phyloP scores from a whole-genome alignment of 2,888 invertebrate genomes.

The Pedicia rivosa region DNA sequence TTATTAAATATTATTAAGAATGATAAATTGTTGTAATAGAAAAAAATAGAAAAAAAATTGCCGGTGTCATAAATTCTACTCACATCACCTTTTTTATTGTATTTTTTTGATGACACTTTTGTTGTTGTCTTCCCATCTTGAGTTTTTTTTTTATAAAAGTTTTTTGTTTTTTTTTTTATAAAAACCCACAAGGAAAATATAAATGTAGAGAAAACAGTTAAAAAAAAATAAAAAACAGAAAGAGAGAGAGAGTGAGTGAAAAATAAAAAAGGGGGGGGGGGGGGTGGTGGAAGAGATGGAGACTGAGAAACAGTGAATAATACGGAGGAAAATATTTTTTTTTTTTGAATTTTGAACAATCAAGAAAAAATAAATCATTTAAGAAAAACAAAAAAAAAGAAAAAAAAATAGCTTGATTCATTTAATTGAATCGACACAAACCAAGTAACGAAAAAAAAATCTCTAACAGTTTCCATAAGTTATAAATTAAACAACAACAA shows the following conservation, averaged over 20 bases:
- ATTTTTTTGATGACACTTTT: conserved; percentile 4
- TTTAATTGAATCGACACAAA: conserved; percentile 35
- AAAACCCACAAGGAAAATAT: too few species aligned
- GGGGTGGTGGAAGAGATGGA: too few species aligned
- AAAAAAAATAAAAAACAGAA: too few species aligned
- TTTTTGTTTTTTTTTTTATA: too few species aligned
- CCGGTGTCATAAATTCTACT: conserved; percentile 5
- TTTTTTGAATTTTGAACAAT: background rate
- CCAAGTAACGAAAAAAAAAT: conserved; percentile 27
- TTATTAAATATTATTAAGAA: too few species aligned
- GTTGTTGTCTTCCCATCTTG: background rate
- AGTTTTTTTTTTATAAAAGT: too few species aligned
- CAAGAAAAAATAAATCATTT: background rate
- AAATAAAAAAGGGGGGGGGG: too few species aligned
- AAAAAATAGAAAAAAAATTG: too few species aligned
- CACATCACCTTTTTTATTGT: conserved; percentile 6
- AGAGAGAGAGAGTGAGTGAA: too few species aligned
- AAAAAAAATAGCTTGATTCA: conserved; percentile 7
- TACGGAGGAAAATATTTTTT: conserved; percentile 1
- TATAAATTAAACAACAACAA: background rate
- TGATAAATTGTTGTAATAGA: too few species aligned
- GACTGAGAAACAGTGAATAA: too few species aligned
- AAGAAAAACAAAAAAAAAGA: background rate
- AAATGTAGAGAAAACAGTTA: too few species aligned
- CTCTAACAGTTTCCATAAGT: background rate